Evolutionary conservation across 2,113 vertebrate genomes (phyloP), one percentile per base, ranked within the genome.

Genomic region (Corythaeola cristata): DNA sequence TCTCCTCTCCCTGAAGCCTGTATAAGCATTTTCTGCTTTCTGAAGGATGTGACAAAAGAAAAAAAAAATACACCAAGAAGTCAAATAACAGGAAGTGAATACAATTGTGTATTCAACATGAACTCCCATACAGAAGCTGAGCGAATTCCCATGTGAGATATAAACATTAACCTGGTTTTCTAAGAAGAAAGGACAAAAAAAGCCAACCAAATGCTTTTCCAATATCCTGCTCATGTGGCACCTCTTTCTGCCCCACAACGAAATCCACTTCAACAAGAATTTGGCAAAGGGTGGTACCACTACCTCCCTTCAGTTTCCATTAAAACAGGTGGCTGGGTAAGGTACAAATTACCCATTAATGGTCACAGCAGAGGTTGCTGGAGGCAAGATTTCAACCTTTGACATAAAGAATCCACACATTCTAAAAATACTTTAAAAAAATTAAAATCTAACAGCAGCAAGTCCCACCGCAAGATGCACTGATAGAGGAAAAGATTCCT

Each of bases 261-360:
- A 60, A 72, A 88, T 5, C 24, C 5, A 33, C 33, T 80, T 41
- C 24, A 19, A 80, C 50, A 11, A 50, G 19, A 28, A 28, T 24
- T 17, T 8, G 11, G 27, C 3, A 32, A 15, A 37, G 7, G 11
- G 8, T 3, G 3, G 11, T 16, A 5, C 3, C 68, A 63, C 0
- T 14, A 45, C 60, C 18, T 37, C 8, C 19, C 49, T 62, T 14
- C 37, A 35, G 9, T n/a, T 19, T 27, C 16, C 24, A 47, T 22
- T 39, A 41, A 13, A 82, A 47, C 15, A 66, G 15, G 19, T 11
- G 22, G 18, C 35, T 14, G 5, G 15, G 12, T 6, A 72, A 56
- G 16, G 21, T 26, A 60, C 26, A 35, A 35, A 55, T 10, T 63
- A 41, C 7, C 44, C 17, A n/a, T 19, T 24, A 37, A 47, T 6